Percentiles rank a stretch among this genome's conserved stretches.
phyloP scores from a whole-genome alignment of 2,797 vertebrate genomes.

The Myotis vivesi region DNA sequence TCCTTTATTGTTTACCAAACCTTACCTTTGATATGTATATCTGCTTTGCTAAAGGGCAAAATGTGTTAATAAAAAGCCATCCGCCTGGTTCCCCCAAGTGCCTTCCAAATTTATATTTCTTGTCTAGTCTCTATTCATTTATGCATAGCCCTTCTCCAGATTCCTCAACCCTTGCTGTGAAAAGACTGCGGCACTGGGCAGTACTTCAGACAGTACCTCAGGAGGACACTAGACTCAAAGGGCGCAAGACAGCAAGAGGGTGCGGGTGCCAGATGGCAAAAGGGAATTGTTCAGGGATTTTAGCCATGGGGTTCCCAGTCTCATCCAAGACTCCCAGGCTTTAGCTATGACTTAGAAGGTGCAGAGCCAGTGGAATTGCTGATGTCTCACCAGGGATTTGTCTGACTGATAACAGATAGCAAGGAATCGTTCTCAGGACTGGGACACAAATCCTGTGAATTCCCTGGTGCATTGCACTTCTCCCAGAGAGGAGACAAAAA shows the following conservation, averaged over 20 bases:
- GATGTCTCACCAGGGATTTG: neutral
- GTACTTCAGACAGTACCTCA: neutral
- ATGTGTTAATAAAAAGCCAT: no score
- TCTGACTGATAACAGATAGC: neutral
- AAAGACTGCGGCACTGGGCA: no score
- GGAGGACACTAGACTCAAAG: neutral
- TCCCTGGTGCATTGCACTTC: neutral
- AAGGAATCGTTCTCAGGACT: neutral
- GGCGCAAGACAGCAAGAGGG: neutral
- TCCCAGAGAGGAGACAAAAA: neutral
- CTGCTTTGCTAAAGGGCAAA: no score
- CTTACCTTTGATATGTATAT: no score
- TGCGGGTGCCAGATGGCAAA: neutral
- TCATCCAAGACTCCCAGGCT: neutral
- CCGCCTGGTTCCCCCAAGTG: no score
- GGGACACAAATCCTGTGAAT: neutral
- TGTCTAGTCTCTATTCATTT: no score
- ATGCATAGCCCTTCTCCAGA: no score
- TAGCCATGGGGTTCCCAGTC: neutral
- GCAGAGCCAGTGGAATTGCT: neutral
- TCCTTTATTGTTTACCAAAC: no score
- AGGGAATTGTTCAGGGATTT: neutral
- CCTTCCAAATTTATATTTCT: no score
- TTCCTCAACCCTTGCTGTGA: no score
- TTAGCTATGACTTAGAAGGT: neutral